Conservation (phyloP, 1,140 invertebrate species). For the Drepana arcuata region DNA sequence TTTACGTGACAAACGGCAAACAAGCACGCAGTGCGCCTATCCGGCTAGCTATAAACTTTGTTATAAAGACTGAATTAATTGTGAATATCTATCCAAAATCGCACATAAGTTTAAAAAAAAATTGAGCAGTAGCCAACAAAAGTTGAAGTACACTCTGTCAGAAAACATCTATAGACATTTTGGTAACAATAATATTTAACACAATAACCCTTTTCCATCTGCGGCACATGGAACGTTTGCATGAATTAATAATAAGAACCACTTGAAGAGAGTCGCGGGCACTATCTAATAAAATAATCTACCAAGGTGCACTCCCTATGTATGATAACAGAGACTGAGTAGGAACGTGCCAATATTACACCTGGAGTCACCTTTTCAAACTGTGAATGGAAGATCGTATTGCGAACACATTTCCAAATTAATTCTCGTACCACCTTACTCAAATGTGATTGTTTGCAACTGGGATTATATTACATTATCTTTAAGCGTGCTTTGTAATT, state of each 20-base stretch:
- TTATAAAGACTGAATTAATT: too few species aligned
- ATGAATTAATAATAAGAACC: too few species aligned
- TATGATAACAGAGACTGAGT: conserved; percentile 26
- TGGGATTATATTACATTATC: conserved; percentile 68
- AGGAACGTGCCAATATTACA: conserved; percentile 58
- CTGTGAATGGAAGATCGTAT: conserved; percentile 25
- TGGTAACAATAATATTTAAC: conserved; percentile 35
- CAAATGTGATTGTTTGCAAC: conserved; percentile 49
- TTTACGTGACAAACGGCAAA: too few species aligned
- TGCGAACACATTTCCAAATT: conserved; percentile 31
- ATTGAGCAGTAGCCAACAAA: too few species aligned
- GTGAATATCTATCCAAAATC: too few species aligned
- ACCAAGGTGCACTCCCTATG: conserved; percentile 28
- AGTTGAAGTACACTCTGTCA: conserved; percentile 35
- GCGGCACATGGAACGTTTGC: too few species aligned
- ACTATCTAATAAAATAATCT: too few species aligned
- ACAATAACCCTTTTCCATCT: conserved; percentile 54
- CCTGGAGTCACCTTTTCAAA: conserved; percentile 33
- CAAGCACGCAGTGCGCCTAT: too few species aligned
- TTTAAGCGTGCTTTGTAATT: conserved; percentile 62
- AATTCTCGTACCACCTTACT: conserved; percentile 49
- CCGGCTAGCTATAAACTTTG: too few species aligned
- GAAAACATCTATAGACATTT: conserved; percentile 33
- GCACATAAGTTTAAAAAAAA: too few species aligned
- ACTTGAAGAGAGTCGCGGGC: too few species aligned